Evolutionary conservation across 2,888 invertebrate species (phyloP).

Genomic region (Rhopalosiphum nymphaeae): DNA sequence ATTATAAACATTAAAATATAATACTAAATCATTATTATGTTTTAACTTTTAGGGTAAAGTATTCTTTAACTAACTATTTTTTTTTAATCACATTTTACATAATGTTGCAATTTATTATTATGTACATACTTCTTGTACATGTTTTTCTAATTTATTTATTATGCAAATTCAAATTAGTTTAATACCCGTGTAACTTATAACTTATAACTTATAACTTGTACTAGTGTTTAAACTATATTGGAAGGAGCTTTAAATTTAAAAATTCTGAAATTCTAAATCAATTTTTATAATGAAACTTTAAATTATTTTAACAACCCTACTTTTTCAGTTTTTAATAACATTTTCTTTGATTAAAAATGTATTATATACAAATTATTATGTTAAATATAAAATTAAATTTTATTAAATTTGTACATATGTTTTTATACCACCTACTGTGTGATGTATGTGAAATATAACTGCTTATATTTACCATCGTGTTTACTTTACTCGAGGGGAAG

Average conservation of each 20-base stretch:
- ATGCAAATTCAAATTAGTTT: background rate
- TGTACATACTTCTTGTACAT: background rate
- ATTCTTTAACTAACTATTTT: background rate
- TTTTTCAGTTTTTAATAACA: background rate
- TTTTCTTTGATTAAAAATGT: background rate
- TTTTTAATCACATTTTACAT: background rate
- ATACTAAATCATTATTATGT: background rate
- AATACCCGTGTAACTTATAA: background rate
- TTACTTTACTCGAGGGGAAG: background rate
- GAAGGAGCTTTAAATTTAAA: background rate
- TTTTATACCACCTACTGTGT: constrained; percentile 47
- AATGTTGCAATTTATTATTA: background rate
- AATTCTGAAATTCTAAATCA: background rate
- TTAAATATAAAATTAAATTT: background rate
- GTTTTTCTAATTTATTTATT: background rate
- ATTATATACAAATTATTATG: background rate
- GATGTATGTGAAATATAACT: background rate
- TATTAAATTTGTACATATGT: background rate
- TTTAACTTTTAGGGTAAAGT: background rate
- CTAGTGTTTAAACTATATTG: background rate
- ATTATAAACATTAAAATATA: background rate
- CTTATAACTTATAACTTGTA: no score
- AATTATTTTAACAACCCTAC: background rate
- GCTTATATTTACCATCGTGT: background rate
- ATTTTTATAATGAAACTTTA: background rate